Evolutionary conservation across 2,888 invertebrate species (phyloP).

Genomic region (Piscicola geometra): DNA sequence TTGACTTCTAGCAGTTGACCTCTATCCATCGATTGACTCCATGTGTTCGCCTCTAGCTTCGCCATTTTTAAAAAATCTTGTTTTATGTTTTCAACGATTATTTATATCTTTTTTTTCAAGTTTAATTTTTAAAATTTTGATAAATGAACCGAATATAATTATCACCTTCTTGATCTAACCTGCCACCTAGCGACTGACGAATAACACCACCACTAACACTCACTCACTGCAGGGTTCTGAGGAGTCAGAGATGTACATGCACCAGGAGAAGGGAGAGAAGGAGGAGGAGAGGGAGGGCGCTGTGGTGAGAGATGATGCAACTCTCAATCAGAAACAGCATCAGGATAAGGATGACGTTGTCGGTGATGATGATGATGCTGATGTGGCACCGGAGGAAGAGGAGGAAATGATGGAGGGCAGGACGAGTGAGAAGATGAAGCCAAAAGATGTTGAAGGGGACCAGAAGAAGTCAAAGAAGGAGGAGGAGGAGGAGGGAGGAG

Average conservation of each 20-base stretch:
- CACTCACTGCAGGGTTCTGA: background rate
- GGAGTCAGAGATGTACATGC: conserved; percentile 3
- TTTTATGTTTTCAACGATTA: too few relatives aligned
- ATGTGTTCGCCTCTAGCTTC: too few relatives aligned
- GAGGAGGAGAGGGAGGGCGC: conserved; percentile 41
- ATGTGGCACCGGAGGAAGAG: background rate
- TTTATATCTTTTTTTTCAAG: background rate
- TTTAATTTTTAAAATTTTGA: too few relatives aligned
- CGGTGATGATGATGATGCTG: background rate
- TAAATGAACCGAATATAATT: too few relatives aligned
- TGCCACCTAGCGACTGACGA: too few relatives aligned
- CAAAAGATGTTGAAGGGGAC: conserved; percentile 1
- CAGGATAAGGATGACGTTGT: conserved; percentile 24
- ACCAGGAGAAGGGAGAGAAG: background rate
- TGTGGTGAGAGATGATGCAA: conserved; percentile 48
- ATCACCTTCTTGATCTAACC: too few relatives aligned
- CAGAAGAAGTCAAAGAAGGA: background rate
- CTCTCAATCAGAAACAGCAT: conserved; percentile 49
- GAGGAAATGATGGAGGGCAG: background rate
- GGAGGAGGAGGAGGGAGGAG: background rate
- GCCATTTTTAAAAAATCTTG: too few relatives aligned
- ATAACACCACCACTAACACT: too few relatives aligned
- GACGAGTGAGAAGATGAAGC: background rate
- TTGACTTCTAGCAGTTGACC: too few relatives aligned
- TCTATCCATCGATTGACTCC: too few relatives aligned